These are phyloP conservation scores for Ariopsis seemanni DNA, from an alignment of 2,113 vertebrate genomes.

Conservation along the genomic window DNA sequence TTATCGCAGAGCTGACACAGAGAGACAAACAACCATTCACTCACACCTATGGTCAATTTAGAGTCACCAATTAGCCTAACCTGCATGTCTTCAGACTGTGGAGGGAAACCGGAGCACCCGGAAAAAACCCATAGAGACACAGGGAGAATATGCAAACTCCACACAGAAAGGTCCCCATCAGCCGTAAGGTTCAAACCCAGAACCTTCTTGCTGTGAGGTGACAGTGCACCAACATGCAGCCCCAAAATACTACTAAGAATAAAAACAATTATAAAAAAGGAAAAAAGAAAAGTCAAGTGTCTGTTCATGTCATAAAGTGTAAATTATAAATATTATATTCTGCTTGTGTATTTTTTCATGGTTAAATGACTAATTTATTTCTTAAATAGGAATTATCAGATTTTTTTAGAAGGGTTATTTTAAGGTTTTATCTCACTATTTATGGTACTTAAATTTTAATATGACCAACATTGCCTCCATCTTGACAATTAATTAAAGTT, in stretches of 20 bases:
- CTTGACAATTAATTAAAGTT: background rate
- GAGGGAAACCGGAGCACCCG: too few species aligned
- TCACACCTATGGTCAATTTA: too few species aligned
- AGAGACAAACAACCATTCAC: too few species aligned
- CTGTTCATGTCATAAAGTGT: background rate
- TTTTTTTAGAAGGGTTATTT: background rate
- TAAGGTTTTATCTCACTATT: background rate
- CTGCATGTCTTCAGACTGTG: too few species aligned
- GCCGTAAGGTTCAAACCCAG: too few species aligned
- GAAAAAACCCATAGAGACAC: too few species aligned
- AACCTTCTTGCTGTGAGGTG: background rate
- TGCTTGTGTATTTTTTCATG: background rate
- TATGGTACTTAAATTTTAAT: background rate
- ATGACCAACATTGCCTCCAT: background rate
- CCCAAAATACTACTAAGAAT: background rate
- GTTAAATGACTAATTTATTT: background rate
- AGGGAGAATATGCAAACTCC: too few species aligned
- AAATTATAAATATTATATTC: background rate
- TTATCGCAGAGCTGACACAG: too few species aligned
- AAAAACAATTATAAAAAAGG: background rate
- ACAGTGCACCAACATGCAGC: too few species aligned
- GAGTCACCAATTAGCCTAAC: too few species aligned
- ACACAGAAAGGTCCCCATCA: too few species aligned
- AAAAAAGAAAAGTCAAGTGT: background rate
- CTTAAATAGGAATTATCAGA: background rate